phyloP scores from a whole-genome alignment of 2,113 vertebrate genomes.

The Lophotis ruficrista region DNA sequence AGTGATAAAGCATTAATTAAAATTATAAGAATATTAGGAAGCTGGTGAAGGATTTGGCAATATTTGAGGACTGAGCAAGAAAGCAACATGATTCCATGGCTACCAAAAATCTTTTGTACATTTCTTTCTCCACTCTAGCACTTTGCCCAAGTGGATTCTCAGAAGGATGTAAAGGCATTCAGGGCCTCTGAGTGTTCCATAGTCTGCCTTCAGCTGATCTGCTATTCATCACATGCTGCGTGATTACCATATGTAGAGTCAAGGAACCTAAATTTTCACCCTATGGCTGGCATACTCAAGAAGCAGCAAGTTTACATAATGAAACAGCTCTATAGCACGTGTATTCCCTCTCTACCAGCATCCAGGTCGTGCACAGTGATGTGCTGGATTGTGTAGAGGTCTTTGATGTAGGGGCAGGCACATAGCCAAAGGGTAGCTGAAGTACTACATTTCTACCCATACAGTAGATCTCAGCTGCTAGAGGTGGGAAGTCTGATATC shows the following conservation, averaged over 20 bases:
- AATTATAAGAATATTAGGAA: not conserved
- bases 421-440: not conserved
- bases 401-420: too few species aligned
- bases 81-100: not conserved
- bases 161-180: not conserved
- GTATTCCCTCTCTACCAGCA: not conserved
- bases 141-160: not conserved
- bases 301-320: not conserved
- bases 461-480: not conserved
- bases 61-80: not conserved
- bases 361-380: rapidly evolving
- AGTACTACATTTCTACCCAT: not conserved
- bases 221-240: not conserved
- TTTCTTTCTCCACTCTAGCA: not conserved
- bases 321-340: not conserved
- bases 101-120: not conserved
- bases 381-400: not conserved
- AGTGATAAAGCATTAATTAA: not conserved
- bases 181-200: not conserved
- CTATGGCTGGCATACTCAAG: not conserved
- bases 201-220: not conserved
- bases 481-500: not conserved
- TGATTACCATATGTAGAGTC: not conserved
- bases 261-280: not conserved
- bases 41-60: not conserved